Percentiles rank a stretch among this genome's conserved stretches.
These are phyloP conservation scores for Drosophila multiciliata DNA, from an alignment of 2,888 invertebrate genomes.

Conservation along the genomic window DNA sequence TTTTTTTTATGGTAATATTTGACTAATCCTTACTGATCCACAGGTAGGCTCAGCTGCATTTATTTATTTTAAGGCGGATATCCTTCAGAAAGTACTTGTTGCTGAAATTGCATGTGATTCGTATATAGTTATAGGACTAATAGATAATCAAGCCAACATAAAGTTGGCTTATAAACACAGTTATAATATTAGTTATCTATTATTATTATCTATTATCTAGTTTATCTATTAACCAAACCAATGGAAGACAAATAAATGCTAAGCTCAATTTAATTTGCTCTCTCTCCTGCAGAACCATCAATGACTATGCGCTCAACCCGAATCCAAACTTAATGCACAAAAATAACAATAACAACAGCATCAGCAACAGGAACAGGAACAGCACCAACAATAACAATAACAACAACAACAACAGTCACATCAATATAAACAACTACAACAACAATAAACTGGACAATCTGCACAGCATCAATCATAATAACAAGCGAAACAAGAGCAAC, in stretches of 20 bases:
- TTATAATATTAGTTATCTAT: no score
- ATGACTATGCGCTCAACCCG: conserved; percentile 79
- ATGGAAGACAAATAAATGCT: background rate
- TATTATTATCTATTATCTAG: no score
- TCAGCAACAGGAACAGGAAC: conserved; percentile 29
- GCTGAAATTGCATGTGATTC: background rate
- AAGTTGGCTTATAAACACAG: no score
- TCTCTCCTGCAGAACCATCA: conserved; percentile 77
- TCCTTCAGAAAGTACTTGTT: background rate
- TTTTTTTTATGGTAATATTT: background rate
- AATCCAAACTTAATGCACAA: conserved; percentile 64
- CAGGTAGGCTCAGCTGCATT: background rate
- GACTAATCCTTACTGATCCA: background rate
- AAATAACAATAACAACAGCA: conserved; percentile 42
- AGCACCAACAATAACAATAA: conserved; percentile 22
- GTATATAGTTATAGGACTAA: background rate
- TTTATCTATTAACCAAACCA: background rate
- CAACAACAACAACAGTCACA: conserved; percentile 28
- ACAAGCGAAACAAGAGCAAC: conserved; percentile 29
- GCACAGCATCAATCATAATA: conserved; percentile 25
- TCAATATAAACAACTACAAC: conserved; percentile 1
- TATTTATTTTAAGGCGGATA: background rate
- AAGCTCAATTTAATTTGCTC: background rate
- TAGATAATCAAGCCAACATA: background rate
- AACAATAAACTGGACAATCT: conserved; percentile 45